Conservation (phyloP, 2,113 vertebrate genomes). For the Rhizomys pruinosus region DNA sequence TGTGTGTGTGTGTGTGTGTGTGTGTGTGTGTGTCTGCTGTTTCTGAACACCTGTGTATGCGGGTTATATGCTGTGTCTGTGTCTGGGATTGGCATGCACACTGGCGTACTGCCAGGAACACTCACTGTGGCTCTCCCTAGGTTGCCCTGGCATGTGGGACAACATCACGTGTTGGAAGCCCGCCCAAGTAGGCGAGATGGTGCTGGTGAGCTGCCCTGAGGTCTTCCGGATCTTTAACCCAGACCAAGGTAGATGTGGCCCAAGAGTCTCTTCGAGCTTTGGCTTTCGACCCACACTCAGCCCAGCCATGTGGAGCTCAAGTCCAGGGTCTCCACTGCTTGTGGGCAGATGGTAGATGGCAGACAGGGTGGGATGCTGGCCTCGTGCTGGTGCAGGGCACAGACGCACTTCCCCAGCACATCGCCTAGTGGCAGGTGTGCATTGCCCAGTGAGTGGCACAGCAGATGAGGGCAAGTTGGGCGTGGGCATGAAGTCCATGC, state of each 20-base stretch:
- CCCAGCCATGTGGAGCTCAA: background rate
- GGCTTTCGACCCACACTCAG: background rate
- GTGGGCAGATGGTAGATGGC: background rate
- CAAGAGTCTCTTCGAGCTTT: background rate
- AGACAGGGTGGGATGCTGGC: background rate
- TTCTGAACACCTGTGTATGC: background rate
- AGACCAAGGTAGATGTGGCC: conserved; percentile 89
- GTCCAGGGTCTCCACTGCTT: no score
- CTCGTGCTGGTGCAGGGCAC: background rate
- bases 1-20: background rate
- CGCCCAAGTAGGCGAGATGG: conserved; percentile 90
- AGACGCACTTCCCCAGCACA: background rate
- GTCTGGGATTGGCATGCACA: background rate
- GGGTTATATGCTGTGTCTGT: background rate
- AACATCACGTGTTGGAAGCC: conserved; percentile 98
- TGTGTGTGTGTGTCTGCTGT: background rate
- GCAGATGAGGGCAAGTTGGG: background rate
- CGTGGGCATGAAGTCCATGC: accelerated
- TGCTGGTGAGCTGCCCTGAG: conserved; percentile 93
- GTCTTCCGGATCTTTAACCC: conserved; percentile 92
- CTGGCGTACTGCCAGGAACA: background rate
- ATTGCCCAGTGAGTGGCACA: accelerated
- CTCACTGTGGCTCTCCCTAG: conserved; percentile 76
- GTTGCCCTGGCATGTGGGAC: conserved; percentile 96
- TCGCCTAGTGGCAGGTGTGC: background rate